Evolutionary conservation across 2,888 invertebrate genomes (phyloP), one percentile per base, ranked within the genome.

Genomic region (Drosophila quinaria): DNA sequence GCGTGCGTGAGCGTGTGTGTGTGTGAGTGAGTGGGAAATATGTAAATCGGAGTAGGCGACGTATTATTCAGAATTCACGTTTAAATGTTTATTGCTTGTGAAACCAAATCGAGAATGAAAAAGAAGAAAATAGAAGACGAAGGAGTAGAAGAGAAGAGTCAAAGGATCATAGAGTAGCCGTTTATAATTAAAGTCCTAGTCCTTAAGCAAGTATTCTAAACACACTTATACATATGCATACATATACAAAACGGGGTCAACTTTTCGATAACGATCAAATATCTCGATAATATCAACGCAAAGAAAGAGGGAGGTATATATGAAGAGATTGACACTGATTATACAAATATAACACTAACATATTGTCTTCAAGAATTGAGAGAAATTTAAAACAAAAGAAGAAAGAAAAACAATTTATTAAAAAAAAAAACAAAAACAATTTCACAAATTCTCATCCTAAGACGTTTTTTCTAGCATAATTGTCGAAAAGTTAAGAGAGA

Each of bases 81-180:
- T 80, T 74, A 74, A 80, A 81, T 84, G 81, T 77, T 80, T 80
- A 80, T 80, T 80, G 80, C 80, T 84, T 80, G 85, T 67, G 31
- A 58, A 63, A 44, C 41, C 4, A 67, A 50, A 37, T 17, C 29
- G 39, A 35, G 11, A n/a, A n/a, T 2, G 6, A 35, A 13, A 22
- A 46, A 9, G 46, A n/a, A 46, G 25, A 15, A 37, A 37, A 2
- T 37, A 13, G 29, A n/a, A 44, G 42, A 22, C 15, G 31, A n/a
- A 44, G 42, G 17, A 19, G 31, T n/a, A 9, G 51, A 59, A 47
- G 19, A 62, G 56, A 35, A 33, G 29, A n/a, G 15, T 25, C 10
- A 22, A 46, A 46, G 56, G 52, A 56, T 56, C 39, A 52, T 72
- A 37, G 37, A 33, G 44, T 46, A 41, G 60, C 39, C 51, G 29